Conservation (phyloP, 2,113 vertebrate genomes). For the Chloroceryle aenea region DNA sequence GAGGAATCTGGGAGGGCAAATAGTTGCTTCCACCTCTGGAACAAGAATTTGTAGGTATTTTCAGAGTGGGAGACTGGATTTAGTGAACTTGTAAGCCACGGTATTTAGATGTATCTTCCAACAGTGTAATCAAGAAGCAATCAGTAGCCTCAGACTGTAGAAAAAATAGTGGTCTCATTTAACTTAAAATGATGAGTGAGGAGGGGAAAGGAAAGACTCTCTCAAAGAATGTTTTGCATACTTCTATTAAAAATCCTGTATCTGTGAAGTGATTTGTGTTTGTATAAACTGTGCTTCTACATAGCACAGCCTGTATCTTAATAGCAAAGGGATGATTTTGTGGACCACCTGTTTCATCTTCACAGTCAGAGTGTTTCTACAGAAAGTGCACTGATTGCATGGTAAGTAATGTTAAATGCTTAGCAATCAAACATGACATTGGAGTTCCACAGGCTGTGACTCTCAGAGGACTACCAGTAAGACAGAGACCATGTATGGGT, state of each 20-base stretch:
- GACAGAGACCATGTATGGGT: accelerated
- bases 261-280: neutral
- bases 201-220: neutral
- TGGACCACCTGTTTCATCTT: neutral
- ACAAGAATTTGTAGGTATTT: neutral
- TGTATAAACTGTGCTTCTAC: neutral
- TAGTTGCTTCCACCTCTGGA: neutral
- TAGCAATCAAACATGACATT: neutral
- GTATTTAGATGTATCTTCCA: neutral
- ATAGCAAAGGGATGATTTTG: neutral
- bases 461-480: neutral
- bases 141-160: neutral
- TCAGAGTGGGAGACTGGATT: neutral
- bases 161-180: neutral
- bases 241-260: neutral
- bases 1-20: neutral
- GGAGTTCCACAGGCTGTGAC: neutral
- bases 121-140: neutral
- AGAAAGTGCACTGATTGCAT: neutral
- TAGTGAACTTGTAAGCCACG: neutral
- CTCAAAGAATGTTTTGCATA: accelerated
- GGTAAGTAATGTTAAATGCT: neutral
- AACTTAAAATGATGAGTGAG: neutral
- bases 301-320: neutral
- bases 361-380: accelerated